A percentile compares a stretch with the other conserved stretches of the same genome.
These are phyloP conservation scores for Morpho helenor DNA, from an alignment of 2,888 invertebrate species.

Conservation along the genomic window DNA sequence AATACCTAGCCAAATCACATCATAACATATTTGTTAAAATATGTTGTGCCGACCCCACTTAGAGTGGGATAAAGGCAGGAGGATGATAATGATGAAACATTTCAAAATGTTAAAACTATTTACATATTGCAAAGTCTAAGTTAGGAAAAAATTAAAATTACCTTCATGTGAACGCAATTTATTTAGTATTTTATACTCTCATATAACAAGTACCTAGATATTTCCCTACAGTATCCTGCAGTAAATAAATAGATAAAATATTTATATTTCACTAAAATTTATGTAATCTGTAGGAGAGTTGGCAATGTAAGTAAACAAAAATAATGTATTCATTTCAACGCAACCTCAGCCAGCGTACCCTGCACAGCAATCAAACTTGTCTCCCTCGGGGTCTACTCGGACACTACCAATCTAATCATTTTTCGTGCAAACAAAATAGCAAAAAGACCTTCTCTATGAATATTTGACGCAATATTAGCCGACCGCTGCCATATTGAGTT, in stretches of 20 bases:
- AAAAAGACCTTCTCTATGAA: conserved; percentile 63
- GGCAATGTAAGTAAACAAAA: conserved; percentile 31
- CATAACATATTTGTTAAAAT: too few relatives aligned
- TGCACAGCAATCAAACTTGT: conserved; percentile 71
- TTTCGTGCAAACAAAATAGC: conserved; percentile 61
- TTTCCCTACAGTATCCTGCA: background rate
- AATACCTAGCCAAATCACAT: too few relatives aligned
- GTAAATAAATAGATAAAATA: background rate
- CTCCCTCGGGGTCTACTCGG: conserved; percentile 52
- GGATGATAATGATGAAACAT: too few relatives aligned
- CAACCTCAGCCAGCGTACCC: conserved; percentile 59
- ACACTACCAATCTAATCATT: conserved; percentile 71
- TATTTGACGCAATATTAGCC: conserved; percentile 67
- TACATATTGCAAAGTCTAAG: too few relatives aligned
- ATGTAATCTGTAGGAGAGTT: conserved; percentile 16
- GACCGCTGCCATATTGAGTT: conserved; percentile 62
- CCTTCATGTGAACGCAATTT: too few relatives aligned
- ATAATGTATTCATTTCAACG: conserved; percentile 69
- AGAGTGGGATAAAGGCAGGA: too few relatives aligned
- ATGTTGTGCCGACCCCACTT: too few relatives aligned
- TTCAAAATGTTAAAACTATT: too few relatives aligned
- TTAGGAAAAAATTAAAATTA: too few relatives aligned
- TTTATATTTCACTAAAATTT: conserved; percentile 9
- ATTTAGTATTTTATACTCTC: too few relatives aligned
- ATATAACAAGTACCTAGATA: too few relatives aligned